Conservation (phyloP, 2,888 invertebrate genomes). For the Euzetes globulus region DNA sequence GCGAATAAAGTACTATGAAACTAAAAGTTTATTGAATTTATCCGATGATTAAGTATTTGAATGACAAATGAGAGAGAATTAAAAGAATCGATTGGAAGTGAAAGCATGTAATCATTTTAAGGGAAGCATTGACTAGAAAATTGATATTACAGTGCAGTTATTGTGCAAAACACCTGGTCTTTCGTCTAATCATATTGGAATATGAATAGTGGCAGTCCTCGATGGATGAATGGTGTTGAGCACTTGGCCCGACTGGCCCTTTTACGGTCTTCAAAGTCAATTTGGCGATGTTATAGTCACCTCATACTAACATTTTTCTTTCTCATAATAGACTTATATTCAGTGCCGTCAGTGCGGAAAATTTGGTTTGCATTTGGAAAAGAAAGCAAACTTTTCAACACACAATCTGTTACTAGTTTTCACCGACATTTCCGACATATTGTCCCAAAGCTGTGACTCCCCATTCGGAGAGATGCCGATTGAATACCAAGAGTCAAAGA, state of each 20-base stretch:
- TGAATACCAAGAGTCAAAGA: not conserved
- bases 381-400: not conserved
- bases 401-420: not conserved
- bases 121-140: not conserved
- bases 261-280: slow-evolving; percentile 17
- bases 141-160: not conserved
- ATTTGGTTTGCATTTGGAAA: slow-evolving; percentile 1
- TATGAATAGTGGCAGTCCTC: not conserved
- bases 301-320: slow-evolving; percentile 14
- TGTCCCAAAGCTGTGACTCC: not conserved
- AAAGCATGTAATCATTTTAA: not conserved
- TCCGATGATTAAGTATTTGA: too few species aligned
- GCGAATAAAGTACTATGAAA: too few species aligned
- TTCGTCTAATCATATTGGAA: not conserved
- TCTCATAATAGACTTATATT: slow-evolving; percentile 2
- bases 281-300: slow-evolving; percentile 11
- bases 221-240: not conserved
- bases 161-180: not conserved
- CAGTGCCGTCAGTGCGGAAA: slow-evolving; percentile 1
- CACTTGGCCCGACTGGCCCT: slow-evolving; percentile 11
- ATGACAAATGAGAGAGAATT: too few species aligned
- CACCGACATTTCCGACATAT: not conserved
- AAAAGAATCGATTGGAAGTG: too few species aligned
- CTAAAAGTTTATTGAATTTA: not conserved
- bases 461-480: not conserved